Percentiles rank a stretch among this genome's conserved stretches.
Conservation (phyloP, 2,888 invertebrate species). For the Acleris cristana region DNA sequence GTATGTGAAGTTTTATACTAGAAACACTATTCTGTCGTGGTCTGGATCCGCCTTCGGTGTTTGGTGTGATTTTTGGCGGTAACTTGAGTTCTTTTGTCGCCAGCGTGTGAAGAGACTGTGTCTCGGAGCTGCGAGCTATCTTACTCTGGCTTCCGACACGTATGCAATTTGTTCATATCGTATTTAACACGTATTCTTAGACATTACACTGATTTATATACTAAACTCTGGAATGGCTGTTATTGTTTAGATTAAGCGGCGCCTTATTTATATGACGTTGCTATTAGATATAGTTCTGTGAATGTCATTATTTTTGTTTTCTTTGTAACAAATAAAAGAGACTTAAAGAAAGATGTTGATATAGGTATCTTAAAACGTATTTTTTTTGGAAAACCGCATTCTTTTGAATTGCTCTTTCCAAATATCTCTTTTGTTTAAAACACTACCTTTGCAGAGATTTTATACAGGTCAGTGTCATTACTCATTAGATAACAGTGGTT, state of each 20-base stretch:
- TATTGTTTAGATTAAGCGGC: neutral
- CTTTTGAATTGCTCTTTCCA: neutral
- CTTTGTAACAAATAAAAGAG: too few species aligned
- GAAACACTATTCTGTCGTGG: neutral
- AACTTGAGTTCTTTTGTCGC: slow-evolving; percentile 65
- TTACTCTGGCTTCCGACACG: slow-evolving; percentile 74
- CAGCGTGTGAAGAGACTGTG: slow-evolving; percentile 76
- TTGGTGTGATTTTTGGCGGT: slow-evolving; percentile 9
- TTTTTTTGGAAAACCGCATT: too few species aligned
- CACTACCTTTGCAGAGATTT: neutral
- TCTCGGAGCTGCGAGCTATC: slow-evolving; percentile 72
- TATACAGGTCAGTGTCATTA: neutral
- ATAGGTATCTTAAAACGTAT: too few species aligned
- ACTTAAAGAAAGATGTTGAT: too few species aligned
- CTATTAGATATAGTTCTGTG: too few species aligned
- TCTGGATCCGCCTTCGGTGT: slow-evolving; percentile 6
- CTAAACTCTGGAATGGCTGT: neutral
- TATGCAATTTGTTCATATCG: slow-evolving; percentile 74
- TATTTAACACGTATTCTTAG: slow-evolving; percentile 56
- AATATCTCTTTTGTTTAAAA: neutral
- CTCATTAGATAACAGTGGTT: neutral
- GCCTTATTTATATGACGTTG: too few species aligned
- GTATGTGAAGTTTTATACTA: neutral
- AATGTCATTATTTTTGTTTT: too few species aligned
- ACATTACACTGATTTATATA: slow-evolving; percentile 1